A percentile compares a stretch with the other conserved stretches of the same genome.
These are phyloP conservation scores for Actinia equina DNA, from an alignment of 64 coral and sea anemone genomes.

Conservation along the genomic window DNA sequence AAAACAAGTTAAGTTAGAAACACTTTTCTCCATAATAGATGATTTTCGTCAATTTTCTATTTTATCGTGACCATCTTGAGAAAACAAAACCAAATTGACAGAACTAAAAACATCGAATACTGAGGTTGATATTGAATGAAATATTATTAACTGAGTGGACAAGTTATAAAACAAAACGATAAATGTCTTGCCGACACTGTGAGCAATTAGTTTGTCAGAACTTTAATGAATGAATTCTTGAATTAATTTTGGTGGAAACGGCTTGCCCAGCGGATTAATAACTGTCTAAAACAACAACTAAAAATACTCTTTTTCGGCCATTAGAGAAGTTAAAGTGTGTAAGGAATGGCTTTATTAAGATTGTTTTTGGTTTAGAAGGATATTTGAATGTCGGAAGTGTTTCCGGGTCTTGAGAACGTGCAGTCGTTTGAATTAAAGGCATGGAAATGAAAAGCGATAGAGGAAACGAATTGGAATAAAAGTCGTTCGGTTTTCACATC, in stretches of 20 bases:
- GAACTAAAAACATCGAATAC: neutral
- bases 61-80: neutral
- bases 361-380: neutral
- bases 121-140: neutral
- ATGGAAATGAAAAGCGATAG: neutral
- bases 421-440: neutral
- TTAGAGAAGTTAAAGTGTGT: neutral
- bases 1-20: too few relatives aligned
- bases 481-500: neutral
- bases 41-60: neutral
- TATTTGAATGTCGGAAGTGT: neutral
- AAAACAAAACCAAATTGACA: neutral
- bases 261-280: neutral
- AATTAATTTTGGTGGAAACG: neutral
- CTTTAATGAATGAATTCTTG: neutral
- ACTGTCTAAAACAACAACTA: neutral
- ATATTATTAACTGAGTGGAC: neutral
- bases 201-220: slow-evolving; percentile 12
- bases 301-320: neutral
- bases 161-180: neutral
- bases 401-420: neutral
- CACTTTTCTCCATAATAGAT: neutral
- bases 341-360: neutral
- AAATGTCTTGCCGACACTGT: neutral
- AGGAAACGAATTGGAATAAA: neutral